These are phyloP conservation scores for Sebastes umbrosus DNA, from an alignment of 2,797 vertebrate genomes.

Conservation along the genomic window DNA sequence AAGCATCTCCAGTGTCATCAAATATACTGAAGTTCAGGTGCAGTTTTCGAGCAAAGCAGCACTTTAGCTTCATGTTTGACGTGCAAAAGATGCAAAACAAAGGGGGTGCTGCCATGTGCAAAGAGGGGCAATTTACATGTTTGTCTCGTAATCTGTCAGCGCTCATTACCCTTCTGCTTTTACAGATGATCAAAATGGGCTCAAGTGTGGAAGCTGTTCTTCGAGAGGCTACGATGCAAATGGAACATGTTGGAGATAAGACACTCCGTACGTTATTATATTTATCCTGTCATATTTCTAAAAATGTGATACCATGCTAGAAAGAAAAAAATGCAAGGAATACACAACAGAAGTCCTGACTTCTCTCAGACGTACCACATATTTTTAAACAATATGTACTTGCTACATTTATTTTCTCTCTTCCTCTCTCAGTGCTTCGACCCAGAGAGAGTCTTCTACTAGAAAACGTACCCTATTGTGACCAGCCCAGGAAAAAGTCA, in stretches of 20 bases:
- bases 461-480: conserved; percentile 84
- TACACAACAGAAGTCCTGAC: background rate
- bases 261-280: conserved; percentile 68
- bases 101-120: background rate
- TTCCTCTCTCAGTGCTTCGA: conserved; percentile 72
- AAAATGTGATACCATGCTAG: background rate
- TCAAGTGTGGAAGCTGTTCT: conserved; percentile 79
- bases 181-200: conserved; percentile 83
- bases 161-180: background rate
- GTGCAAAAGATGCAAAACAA: background rate
- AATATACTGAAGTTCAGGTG: background rate
- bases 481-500: conserved; percentile 75
- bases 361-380: background rate
- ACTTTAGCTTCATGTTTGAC: background rate
- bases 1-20: background rate
- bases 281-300: background rate
- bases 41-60: background rate
- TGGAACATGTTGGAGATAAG: conserved; percentile 75
- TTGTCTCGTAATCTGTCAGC: background rate
- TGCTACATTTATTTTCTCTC: background rate
- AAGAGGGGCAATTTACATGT: background rate
- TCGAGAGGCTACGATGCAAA: conserved; percentile 75
- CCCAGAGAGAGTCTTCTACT: conserved; percentile 77
- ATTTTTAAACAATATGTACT: background rate
- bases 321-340: background rate